A percentile compares a stretch with the other conserved stretches of the same genome.
Evolutionary conservation across 2,113 vertebrate genomes (phyloP).

Genomic region (Scopus umbretta): DNA sequence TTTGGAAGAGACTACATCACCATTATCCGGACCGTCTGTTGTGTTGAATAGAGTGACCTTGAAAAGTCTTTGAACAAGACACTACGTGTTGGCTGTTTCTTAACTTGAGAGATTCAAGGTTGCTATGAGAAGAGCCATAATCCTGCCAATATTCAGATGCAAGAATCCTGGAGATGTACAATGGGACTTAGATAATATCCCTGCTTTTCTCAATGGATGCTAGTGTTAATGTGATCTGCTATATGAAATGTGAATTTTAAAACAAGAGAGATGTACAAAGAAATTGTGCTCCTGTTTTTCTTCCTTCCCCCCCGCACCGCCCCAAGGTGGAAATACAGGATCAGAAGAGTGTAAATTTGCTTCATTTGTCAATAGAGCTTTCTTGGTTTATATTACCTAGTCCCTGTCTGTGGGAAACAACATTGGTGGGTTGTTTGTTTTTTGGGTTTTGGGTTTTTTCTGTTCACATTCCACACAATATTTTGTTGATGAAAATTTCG

Average conservation of each 20-base stretch:
- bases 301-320: rapidly evolving
- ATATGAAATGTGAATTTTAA: neutral
- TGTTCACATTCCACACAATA: neutral
- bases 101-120: neutral
- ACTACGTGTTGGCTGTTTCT: neutral
- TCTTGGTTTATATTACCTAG: neutral
- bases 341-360: neutral
- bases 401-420: neutral
- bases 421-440: neutral
- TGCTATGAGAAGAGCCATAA: neutral
- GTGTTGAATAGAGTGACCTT: neutral
- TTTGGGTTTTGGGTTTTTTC: no score
- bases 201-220: neutral
- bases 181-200: neutral
- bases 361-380: neutral
- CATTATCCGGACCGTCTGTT: neutral
- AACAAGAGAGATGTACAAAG: neutral
- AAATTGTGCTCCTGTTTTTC: neutral
- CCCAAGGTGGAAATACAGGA: neutral
- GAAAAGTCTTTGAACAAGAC: neutral
- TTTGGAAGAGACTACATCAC: neutral
- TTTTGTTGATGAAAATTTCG: neutral
- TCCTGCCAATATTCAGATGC: neutral
- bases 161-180: neutral
- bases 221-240: neutral